Percentiles rank a stretch among this genome's conserved stretches.
These are phyloP conservation scores for Phyllotis vaccarum DNA, from an alignment of 2,797 vertebrate species.

Conservation along the genomic window DNA sequence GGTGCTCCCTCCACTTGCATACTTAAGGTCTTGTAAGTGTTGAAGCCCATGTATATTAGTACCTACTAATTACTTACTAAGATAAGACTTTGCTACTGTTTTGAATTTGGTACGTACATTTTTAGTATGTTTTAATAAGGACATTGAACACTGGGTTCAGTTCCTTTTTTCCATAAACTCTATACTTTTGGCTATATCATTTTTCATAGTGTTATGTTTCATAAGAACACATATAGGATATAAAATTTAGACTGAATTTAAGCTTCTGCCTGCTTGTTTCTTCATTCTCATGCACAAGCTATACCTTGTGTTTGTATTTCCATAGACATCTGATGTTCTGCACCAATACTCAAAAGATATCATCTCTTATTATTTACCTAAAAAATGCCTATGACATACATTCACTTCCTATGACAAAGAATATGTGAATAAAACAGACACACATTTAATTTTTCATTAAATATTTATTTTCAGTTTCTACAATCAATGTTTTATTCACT, in stretches of 20 bases:
- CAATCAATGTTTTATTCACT: neutral
- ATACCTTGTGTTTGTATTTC: neutral
- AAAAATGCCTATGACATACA: no score
- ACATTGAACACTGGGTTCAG: neutral
- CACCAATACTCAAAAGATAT: neutral
- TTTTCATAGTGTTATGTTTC: neutral
- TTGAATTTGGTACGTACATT: neutral
- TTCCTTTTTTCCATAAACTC: neutral
- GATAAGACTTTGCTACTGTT: neutral
- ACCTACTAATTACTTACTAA: neutral
- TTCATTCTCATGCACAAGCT: neutral
- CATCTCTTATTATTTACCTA: neutral
- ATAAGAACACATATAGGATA: neutral
- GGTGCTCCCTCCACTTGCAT: neutral
- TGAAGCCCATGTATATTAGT: neutral
- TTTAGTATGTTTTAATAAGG: neutral
- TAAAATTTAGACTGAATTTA: neutral
- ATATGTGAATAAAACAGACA: neutral
- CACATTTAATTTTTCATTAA: neutral
- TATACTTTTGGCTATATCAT: neutral
- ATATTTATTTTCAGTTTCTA: neutral
- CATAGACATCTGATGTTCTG: neutral
- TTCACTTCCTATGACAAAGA: neutral
- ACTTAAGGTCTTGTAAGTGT: neutral
- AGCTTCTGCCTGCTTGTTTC: neutral